Evolutionary conservation across 2,797 vertebrate genomes (phyloP).

Genomic region (Hemitrygon akajei): DNA sequence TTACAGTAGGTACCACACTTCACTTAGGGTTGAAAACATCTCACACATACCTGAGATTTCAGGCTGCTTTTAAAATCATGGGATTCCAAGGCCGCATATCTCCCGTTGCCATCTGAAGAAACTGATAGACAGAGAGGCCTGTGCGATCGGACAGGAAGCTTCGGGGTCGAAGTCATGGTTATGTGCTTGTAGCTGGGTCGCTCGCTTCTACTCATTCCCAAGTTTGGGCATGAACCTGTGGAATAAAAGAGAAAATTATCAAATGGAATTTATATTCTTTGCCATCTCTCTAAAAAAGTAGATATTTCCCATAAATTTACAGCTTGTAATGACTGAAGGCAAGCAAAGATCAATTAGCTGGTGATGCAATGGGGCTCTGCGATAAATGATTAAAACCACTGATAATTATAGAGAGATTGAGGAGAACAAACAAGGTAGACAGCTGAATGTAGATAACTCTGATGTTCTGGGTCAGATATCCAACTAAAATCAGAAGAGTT

Average conservation of each 20-base stretch:
- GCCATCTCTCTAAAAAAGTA: not conserved
- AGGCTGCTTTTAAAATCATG: slow-evolving; percentile 66
- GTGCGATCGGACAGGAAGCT: slow-evolving; percentile 53
- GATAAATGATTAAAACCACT: not conserved
- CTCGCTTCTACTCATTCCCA: slow-evolving; percentile 63
- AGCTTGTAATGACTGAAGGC: not conserved
- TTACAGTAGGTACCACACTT: not conserved
- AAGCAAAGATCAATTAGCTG: not conserved
- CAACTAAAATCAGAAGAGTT: not conserved
- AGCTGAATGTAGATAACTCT: too few relatives aligned
- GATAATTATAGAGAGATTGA: not conserved
- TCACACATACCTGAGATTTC: slow-evolving; percentile 60
- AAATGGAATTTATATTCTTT: too few relatives aligned
- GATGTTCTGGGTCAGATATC: too few relatives aligned
- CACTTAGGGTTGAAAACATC: not conserved
- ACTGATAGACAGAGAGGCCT: slow-evolving; percentile 58
- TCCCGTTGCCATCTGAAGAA: slow-evolving; percentile 60
- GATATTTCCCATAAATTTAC: not conserved
- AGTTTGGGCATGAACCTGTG: slow-evolving; percentile 64
- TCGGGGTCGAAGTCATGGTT: slow-evolving; percentile 54
- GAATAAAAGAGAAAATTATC: not conserved
- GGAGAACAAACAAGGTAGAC: too few relatives aligned
- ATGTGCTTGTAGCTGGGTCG: slow-evolving; percentile 46
- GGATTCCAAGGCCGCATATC: slow-evolving; percentile 58
- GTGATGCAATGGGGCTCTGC: not conserved